phyloP scores from a whole-genome alignment of 2,888 invertebrate genomes.

The Chesias legatella region DNA sequence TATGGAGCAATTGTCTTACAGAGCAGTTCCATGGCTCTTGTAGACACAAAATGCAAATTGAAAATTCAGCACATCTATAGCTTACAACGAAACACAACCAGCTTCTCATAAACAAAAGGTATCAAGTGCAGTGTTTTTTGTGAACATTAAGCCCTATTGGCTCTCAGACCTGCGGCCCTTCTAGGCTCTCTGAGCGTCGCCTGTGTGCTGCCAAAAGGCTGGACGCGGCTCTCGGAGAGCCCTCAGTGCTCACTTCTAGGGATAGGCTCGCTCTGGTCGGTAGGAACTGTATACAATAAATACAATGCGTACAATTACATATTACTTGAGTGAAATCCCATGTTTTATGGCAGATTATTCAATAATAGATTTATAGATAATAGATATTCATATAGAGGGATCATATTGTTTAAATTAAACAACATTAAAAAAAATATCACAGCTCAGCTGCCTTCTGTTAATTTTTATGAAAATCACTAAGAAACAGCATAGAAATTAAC shows the following conservation, averaged over 20 bases:
- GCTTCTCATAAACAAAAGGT: neutral
- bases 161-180: conserved; percentile 72
- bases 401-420: too few relatives aligned
- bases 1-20: neutral
- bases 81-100: neutral
- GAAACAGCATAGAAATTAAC: too few relatives aligned
- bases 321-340: too few relatives aligned
- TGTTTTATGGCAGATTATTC: too few relatives aligned
- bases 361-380: too few relatives aligned
- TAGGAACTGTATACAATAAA: conserved; percentile 55
- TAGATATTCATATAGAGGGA: too few relatives aligned
- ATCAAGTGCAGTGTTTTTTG: conserved; percentile 1
- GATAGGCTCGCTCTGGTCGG: conserved; percentile 82
- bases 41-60: neutral
- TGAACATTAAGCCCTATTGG: conserved; percentile 3
- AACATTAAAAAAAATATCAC: too few relatives aligned
- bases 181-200: conserved; percentile 81
- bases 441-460: too few relatives aligned
- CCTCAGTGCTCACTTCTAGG: conserved; percentile 79
- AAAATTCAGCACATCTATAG: neutral
- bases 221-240: conserved; percentile 61
- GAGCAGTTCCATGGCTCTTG: too few relatives aligned
- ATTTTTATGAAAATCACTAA: too few relatives aligned
- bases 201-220: conserved; percentile 71
- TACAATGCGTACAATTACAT: neutral